A percentile compares a stretch with the other conserved stretches of the same genome.
phyloP scores from a whole-genome alignment of 2,888 invertebrate genomes.

The Cheilosia grossa region DNA sequence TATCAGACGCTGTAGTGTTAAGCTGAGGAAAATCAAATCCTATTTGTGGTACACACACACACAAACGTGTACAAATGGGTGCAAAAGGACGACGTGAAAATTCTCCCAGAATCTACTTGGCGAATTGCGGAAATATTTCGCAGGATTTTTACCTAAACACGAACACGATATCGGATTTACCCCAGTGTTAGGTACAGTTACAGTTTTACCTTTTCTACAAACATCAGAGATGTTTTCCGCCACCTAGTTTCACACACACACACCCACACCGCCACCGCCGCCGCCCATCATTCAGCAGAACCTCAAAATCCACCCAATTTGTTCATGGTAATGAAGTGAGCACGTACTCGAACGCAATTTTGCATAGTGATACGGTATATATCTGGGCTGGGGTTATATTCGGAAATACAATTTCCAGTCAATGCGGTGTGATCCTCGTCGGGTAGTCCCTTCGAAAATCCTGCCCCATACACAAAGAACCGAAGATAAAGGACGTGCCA shows the following conservation, averaged over 20 bases:
- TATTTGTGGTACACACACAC: constrained; percentile 15
- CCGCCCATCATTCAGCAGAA: constrained; percentile 13
- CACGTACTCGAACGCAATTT: constrained; percentile 73
- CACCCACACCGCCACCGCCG: too few relatives aligned
- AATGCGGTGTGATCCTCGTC: constrained; percentile 48
- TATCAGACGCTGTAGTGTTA: constrained; percentile 6
- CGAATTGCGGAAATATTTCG: constrained; percentile 58
- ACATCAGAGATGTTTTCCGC: constrained; percentile 1
- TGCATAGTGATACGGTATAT: constrained; percentile 64
- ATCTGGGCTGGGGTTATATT: not conserved
- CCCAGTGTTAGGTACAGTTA: constrained; percentile 28
- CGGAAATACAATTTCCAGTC: constrained; percentile 60
- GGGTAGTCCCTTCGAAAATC: constrained; percentile 20
- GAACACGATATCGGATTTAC: constrained; percentile 66
- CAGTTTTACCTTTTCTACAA: constrained; percentile 58
- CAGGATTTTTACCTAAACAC: constrained; percentile 67
- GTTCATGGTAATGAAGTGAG: constrained; percentile 72
- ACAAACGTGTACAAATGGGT: constrained; percentile 18
- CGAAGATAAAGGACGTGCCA: constrained; percentile 57
- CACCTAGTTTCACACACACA: not conserved
- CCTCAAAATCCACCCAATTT: constrained; percentile 67
- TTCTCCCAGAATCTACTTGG: constrained; percentile 47
- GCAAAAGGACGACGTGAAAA: constrained; percentile 18
- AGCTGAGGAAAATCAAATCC: constrained; percentile 56
- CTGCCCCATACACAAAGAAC: not conserved